phyloP scores from a whole-genome alignment of 2,888 invertebrate genomes.

The Rhogogaster chlorosoma region DNA sequence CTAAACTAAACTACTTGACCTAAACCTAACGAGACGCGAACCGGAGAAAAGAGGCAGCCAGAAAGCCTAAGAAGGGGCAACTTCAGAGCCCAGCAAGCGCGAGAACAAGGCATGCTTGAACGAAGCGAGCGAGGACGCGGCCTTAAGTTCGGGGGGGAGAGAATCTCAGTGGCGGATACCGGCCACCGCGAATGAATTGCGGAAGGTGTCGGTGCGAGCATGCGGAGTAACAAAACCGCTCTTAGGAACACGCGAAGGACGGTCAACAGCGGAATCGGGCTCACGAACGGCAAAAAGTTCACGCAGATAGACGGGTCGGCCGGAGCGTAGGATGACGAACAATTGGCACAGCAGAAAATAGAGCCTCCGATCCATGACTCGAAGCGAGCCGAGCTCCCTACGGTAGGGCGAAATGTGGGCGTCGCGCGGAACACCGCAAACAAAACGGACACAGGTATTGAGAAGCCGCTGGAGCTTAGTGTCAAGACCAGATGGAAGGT shows the following conservation, averaged over 20 bases:
- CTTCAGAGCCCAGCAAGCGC: background rate
- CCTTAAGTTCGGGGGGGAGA: background rate
- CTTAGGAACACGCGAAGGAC: background rate
- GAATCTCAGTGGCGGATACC: background rate
- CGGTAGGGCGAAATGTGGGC: slow-evolving; percentile 12
- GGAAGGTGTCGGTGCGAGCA: background rate
- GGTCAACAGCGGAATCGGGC: background rate
- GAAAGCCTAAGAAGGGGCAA: background rate
- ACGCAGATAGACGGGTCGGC: background rate
- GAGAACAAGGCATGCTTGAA: background rate
- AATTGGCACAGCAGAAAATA: background rate
- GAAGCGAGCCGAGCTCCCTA: background rate
- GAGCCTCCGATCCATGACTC: background rate
- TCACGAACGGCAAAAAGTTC: background rate
- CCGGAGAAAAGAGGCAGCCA: background rate
- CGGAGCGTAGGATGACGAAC: background rate
- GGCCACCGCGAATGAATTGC: background rate
- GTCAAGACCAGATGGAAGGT: background rate
- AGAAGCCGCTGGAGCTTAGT: slow-evolving; percentile 15
- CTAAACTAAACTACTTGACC: background rate
- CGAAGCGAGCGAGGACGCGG: background rate
- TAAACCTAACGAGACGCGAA: background rate
- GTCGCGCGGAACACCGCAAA: background rate
- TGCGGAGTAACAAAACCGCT: background rate
- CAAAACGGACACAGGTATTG: background rate